These are phyloP conservation scores for Caenorhabditis wallacei DNA, from an alignment of 2,888 invertebrate genomes.

Conservation along the genomic window DNA sequence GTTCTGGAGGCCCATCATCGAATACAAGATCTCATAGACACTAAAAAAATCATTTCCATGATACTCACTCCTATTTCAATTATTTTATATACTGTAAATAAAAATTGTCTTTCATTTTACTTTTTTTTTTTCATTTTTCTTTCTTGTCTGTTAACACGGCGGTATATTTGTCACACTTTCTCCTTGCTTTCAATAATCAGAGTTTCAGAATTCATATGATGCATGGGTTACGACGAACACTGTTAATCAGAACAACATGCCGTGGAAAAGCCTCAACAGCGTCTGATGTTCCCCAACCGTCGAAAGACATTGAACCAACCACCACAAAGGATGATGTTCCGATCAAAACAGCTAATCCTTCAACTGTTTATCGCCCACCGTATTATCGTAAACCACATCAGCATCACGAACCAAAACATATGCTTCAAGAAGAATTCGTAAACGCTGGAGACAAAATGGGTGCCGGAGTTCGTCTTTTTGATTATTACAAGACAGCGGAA, in stretches of 20 bases:
- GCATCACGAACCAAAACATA: slow-evolving; percentile 70
- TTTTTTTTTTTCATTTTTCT: not conserved
- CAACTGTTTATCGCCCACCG: slow-evolving; percentile 70
- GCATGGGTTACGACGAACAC: slow-evolving; percentile 52
- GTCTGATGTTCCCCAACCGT: slow-evolving; percentile 31
- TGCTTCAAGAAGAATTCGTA: slow-evolving; percentile 75
- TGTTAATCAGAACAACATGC: slow-evolving; percentile 38
- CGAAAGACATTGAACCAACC: slow-evolving; percentile 10
- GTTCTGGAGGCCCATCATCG: slow-evolving; percentile 48
- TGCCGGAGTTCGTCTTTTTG: slow-evolving; percentile 77
- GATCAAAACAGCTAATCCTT: slow-evolving; percentile 51
- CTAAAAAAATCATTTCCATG: slow-evolving; percentile 13
- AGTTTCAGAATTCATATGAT: slow-evolving; percentile 9
- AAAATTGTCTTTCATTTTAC: not conserved
- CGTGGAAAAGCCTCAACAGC: slow-evolving; percentile 45
- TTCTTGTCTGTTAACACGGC: slow-evolving; percentile 9
- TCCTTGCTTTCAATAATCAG: slow-evolving; percentile 2
- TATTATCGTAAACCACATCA: slow-evolving; percentile 71
- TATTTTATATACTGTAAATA: not conserved
- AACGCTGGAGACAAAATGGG: slow-evolving; percentile 75
- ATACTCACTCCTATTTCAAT: not conserved
- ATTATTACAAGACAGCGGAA: slow-evolving; percentile 81
- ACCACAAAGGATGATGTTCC: not conserved
- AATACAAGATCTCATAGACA: slow-evolving; percentile 59
- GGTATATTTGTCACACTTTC: not conserved